phyloP scores from a whole-genome alignment of 2,888 invertebrate genomes.

The Drosophila hamatofila region DNA sequence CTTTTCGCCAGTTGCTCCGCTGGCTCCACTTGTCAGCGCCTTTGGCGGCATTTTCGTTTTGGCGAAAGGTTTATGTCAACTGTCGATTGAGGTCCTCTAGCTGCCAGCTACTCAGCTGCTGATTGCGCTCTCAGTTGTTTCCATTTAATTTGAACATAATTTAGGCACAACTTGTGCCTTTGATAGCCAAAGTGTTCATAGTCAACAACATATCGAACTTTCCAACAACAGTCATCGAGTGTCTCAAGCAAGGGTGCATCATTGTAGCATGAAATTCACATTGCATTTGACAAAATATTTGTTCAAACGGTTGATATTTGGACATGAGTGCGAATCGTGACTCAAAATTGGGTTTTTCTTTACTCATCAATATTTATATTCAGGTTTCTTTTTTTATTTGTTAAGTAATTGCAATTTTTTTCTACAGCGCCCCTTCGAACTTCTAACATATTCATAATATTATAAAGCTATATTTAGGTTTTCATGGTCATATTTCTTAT shows the following conservation, averaged over 20 bases:
- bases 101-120: slow-evolving; percentile 34
- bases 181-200: slow-evolving; percentile 16
- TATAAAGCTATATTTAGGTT: neutral
- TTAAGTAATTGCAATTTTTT: neutral
- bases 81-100: slow-evolving; percentile 29
- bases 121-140: slow-evolving; percentile 57
- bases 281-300: slow-evolving; percentile 8
- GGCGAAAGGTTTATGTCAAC: slow-evolving; percentile 82
- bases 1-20: slow-evolving; percentile 62
- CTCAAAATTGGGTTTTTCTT: neutral
- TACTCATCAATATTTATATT: neutral
- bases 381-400: neutral
- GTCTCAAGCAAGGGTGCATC: neutral
- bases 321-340: neutral
- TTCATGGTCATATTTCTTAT: neutral
- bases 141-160: slow-evolving; percentile 71
- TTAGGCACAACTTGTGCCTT: slow-evolving; percentile 51
- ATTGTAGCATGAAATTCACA: slow-evolving; percentile 1
- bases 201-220: neutral
- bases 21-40: slow-evolving; percentile 72
- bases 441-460: neutral
- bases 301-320: neutral
- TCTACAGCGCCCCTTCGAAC: neutral
- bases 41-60: slow-evolving; percentile 64
- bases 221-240: neutral